Percentiles rank a stretch among this genome's conserved stretches.
Conservation (phyloP, 2,797 vertebrate genomes). For the Apodemus agrarius region DNA sequence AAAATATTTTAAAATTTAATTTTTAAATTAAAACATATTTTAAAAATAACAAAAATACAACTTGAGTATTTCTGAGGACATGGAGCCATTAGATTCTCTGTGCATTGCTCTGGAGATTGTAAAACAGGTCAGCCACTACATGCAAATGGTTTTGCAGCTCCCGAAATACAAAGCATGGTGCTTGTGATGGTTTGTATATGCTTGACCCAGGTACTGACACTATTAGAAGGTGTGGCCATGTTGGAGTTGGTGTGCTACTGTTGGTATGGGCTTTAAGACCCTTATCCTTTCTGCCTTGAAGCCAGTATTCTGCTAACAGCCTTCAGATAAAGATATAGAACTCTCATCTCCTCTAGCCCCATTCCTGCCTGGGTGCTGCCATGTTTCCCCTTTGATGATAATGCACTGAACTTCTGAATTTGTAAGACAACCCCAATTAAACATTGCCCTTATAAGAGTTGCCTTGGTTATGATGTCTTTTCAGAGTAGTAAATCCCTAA, state of each 20-base stretch:
- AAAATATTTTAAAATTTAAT: neutral
- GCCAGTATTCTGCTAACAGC: neutral
- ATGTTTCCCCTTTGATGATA: neutral
- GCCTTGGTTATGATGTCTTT: neutral
- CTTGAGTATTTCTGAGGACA: neutral
- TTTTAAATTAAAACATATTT: neutral
- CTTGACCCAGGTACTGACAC: neutral
- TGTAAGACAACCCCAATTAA: neutral
- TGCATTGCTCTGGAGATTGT: too few species aligned
- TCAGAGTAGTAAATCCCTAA: neutral
- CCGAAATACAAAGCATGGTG: neutral
- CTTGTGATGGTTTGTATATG: neutral
- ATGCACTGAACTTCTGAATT: neutral
- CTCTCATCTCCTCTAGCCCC: neutral
- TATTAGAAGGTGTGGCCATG: neutral
- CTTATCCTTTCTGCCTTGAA: neutral
- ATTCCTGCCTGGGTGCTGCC: neutral
- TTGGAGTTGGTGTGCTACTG: neutral
- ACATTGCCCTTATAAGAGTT: neutral
- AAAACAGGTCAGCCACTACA: neutral
- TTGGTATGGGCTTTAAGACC: neutral
- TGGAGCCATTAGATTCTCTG: neutral
- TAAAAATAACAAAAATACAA: neutral
- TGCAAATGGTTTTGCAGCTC: neutral
- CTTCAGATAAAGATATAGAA: neutral